phyloP scores from a whole-genome alignment of 2,113 vertebrate species.

The Tiliqua scincoides region DNA sequence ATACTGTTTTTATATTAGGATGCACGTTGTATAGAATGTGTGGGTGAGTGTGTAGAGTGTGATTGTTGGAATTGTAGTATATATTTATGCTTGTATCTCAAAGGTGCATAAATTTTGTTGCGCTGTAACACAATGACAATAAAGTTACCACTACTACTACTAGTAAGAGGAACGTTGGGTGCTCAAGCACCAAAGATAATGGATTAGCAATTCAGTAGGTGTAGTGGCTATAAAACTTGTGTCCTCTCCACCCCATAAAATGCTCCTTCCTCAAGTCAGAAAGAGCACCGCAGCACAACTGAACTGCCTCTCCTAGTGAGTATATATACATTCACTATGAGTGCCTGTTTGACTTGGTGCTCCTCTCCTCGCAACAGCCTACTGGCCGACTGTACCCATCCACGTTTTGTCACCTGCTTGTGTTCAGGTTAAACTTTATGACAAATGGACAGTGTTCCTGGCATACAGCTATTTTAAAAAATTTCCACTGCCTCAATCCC shows the following conservation, averaged over 20 bases:
- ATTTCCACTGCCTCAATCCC: no score
- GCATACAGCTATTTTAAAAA: not conserved
- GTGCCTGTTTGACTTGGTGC: no score
- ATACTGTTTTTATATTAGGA: no score
- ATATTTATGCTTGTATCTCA: no score
- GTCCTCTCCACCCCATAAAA: not conserved
- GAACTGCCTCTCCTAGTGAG: not conserved
- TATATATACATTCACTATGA: not conserved
- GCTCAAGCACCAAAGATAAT: not conserved
- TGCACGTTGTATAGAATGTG: no score
- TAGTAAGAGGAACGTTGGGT: not conserved
- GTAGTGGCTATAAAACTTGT: not conserved
- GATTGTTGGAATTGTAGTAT: no score
- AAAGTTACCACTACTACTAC: no score
- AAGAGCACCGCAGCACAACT: not conserved
- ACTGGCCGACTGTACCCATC: not conserved
- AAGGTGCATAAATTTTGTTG: no score
- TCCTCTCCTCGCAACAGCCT: not conserved
- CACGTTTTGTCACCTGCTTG: not conserved
- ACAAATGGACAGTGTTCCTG: no score
- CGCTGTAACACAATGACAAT: no score
- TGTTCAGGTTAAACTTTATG: not conserved
- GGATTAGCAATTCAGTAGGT: not conserved
- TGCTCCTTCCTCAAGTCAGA: not conserved
- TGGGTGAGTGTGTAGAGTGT: no score